Evolutionary conservation across 2,113 vertebrate genomes (phyloP).

Genomic region (Leucosticte australis): DNA sequence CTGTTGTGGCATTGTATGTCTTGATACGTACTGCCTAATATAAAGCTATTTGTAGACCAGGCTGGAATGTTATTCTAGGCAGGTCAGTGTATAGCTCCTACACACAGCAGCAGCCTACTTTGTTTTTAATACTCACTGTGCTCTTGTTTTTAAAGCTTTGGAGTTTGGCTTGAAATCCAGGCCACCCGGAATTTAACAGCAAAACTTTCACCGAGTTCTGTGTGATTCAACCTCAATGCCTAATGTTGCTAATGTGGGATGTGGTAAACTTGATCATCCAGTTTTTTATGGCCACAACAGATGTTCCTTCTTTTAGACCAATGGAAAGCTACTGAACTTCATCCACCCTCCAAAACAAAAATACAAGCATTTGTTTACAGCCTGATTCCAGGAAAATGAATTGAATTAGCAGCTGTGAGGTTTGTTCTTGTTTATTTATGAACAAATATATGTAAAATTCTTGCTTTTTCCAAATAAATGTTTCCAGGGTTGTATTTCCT

Average conservation of each 20-base stretch:
- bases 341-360: constrained; percentile 57
- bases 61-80: not conserved
- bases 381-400: constrained; percentile 37
- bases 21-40: not conserved
- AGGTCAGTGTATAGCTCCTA: not conserved
- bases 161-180: constrained; percentile 22
- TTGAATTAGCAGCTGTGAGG: constrained; percentile 21
- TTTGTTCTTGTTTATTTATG: constrained; percentile 19
- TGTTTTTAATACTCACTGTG: not conserved
- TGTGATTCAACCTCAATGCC: not conserved
- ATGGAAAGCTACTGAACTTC: constrained; percentile 39
- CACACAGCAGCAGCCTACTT: not conserved
- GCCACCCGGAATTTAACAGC: not conserved
- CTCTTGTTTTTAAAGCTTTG: constrained; percentile 18
- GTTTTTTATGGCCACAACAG: constrained; percentile 62
- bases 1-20: not conserved
- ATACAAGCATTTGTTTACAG: constrained; percentile 57
- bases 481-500: not conserved
- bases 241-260: constrained; percentile 50
- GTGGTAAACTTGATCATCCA: constrained; percentile 57
- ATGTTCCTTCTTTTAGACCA: constrained; percentile 56
- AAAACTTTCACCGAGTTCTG: not conserved
- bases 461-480: not conserved
- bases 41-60: not conserved
- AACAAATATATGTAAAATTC: not conserved